Conservation (phyloP, 1,140 invertebrate genomes). For the Meloidogyne exigua region DNA sequence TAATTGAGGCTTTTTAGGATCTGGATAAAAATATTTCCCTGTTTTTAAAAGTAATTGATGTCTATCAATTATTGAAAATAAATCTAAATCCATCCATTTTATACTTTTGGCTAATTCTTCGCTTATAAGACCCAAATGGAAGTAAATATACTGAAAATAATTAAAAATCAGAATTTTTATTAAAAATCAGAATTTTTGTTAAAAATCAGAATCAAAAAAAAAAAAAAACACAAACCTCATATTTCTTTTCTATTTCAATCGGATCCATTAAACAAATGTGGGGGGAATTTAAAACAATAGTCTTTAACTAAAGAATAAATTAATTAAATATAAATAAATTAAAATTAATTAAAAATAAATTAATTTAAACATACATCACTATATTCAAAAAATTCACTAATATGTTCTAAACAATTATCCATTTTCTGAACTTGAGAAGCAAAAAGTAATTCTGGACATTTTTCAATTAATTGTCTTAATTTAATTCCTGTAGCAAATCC, state of each 20-base stretch:
- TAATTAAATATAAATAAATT: too few relatives aligned
- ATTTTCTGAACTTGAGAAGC: slow-evolving; percentile 38
- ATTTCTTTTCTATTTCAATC: slow-evolving; percentile 49
- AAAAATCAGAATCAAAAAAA: background rate
- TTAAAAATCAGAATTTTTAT: background rate
- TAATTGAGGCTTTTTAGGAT: slow-evolving; percentile 53
- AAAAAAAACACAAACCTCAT: slow-evolving; percentile 25
- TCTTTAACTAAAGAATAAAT: slow-evolving; percentile 2
- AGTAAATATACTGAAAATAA: slow-evolving; percentile 53
- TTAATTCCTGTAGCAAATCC: slow-evolving; percentile 29
- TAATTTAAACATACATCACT: background rate
- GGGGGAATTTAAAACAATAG: slow-evolving; percentile 41
- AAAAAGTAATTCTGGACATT: slow-evolving; percentile 50
- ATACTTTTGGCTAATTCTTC: slow-evolving; percentile 38
- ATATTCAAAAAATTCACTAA: slow-evolving; percentile 42
- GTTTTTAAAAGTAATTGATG: slow-evolving; percentile 54
- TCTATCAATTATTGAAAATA: slow-evolving; percentile 52
- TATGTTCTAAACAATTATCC: slow-evolving; percentile 27
- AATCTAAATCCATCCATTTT: slow-evolving; percentile 34
- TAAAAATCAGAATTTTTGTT: background rate
- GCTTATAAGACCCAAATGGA: slow-evolving; percentile 53
- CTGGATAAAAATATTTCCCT: slow-evolving; percentile 52
- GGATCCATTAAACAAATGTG: slow-evolving; percentile 45
- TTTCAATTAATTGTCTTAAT: slow-evolving; percentile 32
- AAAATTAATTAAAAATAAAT: too few relatives aligned